Evolutionary conservation across 2,797 vertebrate genomes (phyloP), one percentile per base, ranked within the genome.

Genomic region (Gymnothorax javanicus): DNA sequence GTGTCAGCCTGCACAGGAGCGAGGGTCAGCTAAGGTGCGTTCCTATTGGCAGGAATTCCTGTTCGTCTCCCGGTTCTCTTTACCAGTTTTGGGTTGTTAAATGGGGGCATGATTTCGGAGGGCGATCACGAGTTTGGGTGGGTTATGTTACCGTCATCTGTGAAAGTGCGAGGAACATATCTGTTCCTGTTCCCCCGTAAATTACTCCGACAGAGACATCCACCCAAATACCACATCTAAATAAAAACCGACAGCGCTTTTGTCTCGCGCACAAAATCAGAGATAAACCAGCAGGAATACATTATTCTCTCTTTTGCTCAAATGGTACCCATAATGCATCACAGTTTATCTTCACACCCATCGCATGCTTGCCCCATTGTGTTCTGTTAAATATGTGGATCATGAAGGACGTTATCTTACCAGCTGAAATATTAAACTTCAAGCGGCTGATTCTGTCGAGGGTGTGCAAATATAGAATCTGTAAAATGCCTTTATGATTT

Each of bases 1-100:
- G 33, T 15, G 64, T 60, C 4, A 52, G 12, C 13, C 33, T 2
- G 20, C 8, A 56, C 43, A 2, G 62, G 25, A 62, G 54, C 59
- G 69, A 20, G 83, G 83, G 81, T 79, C 43, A 79, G 50, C 73
- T 20, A 27, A 82, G 33, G 59, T 54, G 60, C 85, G 25, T 15
- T 15, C 50, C 67, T 69, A 43, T 43, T 43, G 33, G 33, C 33
- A 43, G 33, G 33, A 43, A 43, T 2, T 43, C 33, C 33, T 43
- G 33, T 43, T 43, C 33, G 1, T 43, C 33, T 43, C 33, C 2
- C 33, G 33, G 33, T 43, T 43, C 33, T 43, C 33, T 43, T 43
- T 43, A 43, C 33, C 33, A 43, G 33, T 43, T 43, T 43, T 43
- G 33, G 33, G 33, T 43, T 43, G 33, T 1, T 43, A 43, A 43